phyloP scores from a whole-genome alignment of 2,113 vertebrate genomes.

The Poicephalus gulielmi region DNA sequence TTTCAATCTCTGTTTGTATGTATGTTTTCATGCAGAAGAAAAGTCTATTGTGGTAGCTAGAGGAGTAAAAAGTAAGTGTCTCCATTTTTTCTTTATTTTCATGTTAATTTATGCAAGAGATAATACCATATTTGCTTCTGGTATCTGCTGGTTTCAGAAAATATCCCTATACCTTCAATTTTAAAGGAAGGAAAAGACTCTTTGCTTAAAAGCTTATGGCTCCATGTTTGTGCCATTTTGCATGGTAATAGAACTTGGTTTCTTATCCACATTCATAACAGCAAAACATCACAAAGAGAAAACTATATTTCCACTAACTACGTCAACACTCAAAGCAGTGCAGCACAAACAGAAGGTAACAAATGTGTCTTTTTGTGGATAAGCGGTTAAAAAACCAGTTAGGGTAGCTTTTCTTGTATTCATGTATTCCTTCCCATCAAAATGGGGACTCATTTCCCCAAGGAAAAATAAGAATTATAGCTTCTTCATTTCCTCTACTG shows the following conservation, averaged over 20 bases:
- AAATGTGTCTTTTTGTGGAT: background rate
- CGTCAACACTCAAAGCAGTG: background rate
- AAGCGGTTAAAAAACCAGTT: background rate
- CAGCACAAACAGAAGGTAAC: background rate
- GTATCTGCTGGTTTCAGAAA: background rate
- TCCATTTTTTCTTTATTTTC: slow-evolving; percentile 19
- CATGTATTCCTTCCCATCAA: background rate
- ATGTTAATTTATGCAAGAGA: slow-evolving; percentile 44
- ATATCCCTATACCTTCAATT: background rate
- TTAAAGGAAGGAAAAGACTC: background rate
- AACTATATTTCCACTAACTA: background rate
- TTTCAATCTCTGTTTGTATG: background rate
- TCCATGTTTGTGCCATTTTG: background rate
- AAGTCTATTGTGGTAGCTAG: slow-evolving; percentile 27
- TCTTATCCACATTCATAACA: background rate
- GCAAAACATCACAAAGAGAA: background rate
- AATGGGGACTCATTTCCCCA: background rate
- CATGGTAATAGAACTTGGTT: background rate
- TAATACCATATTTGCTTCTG: slow-evolving; percentile 28
- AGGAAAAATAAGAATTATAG: background rate
- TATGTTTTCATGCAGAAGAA: slow-evolving; percentile 56
- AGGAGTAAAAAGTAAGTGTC: slow-evolving; percentile 61
- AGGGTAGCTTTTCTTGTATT: background rate
- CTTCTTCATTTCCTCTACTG: background rate
- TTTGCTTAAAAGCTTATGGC: background rate